Evolutionary conservation across 2,113 vertebrate genomes (phyloP).

Genomic region (Choloepus hoffmanni): DNA sequence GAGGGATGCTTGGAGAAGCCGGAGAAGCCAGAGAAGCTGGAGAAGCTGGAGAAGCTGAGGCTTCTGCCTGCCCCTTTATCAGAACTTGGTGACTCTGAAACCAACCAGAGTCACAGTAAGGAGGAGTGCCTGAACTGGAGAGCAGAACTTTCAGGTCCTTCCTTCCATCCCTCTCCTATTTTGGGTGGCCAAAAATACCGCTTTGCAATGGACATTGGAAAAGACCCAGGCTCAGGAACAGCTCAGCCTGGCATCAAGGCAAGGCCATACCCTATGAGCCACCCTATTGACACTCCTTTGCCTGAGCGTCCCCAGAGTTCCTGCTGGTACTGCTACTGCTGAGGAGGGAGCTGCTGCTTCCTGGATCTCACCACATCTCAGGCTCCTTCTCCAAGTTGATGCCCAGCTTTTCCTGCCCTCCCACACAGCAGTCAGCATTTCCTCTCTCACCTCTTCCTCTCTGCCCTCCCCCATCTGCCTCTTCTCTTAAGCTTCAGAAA

Average conservation of each 20-base stretch:
- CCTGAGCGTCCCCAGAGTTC: not conserved
- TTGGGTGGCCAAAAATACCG: not conserved
- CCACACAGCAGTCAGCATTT: not conserved
- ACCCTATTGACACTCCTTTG: not conserved
- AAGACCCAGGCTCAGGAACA: not conserved
- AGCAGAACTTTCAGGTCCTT: not conserved
- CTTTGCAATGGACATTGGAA: not conserved
- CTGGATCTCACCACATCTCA: not conserved
- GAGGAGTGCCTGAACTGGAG: not conserved
- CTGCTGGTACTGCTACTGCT: not conserved
- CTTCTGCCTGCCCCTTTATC: rapidly evolving
- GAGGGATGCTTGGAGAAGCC: not conserved
- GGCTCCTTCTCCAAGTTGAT: not conserved
- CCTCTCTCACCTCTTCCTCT: constrained; percentile 19
- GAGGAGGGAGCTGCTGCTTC: not conserved
- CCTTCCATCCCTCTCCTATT: not conserved
- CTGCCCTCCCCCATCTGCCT: not conserved
- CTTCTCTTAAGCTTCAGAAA: not conserved
- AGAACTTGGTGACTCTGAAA: too few species aligned
- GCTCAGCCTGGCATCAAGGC: not conserved
- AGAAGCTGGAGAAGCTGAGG: not conserved
- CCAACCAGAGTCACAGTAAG: rapidly evolving
- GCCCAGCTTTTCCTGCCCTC: constrained; percentile 16
- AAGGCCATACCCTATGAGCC: not conserved
- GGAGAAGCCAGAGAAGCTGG: not conserved